These are phyloP conservation scores for Diploscapter pachys DNA, from an alignment of 1,140 invertebrate genomes.

Conservation along the genomic window DNA sequence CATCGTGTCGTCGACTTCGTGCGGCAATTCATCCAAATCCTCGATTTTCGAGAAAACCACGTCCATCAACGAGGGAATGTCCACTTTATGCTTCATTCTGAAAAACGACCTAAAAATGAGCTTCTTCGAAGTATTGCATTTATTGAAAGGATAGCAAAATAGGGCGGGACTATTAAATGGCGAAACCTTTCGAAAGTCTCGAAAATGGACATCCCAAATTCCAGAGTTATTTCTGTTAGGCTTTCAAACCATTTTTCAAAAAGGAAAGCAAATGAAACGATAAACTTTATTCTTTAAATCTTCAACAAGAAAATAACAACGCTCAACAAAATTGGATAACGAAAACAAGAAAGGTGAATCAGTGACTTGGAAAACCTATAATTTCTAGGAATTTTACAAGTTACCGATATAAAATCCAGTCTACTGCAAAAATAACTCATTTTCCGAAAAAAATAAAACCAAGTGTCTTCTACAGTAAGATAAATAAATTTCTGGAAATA, in stretches of 20 bases:
- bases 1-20: constrained; percentile 31
- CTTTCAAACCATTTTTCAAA: no score
- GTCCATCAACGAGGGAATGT: background rate
- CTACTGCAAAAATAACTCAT: background rate
- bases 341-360: background rate
- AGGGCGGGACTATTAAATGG: background rate
- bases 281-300: no score
- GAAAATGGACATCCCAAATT: no score
- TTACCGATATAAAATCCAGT: background rate
- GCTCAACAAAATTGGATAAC: background rate
- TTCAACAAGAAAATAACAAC: constrained; percentile 1
- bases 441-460: background rate
- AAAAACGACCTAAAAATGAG: background rate
- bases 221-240: no score
- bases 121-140: background rate
- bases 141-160: constrained; percentile 4
- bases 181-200: no score
- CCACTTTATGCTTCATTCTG: background rate
- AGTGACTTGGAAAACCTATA: no score
- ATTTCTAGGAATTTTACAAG: background rate
- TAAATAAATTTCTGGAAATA: constrained; percentile 10
- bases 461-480: constrained; percentile 6
- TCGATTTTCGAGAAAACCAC: background rate
- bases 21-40: constrained; percentile 29
- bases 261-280: no score